phyloP scores from a whole-genome alignment of 2,797 vertebrate genomes.

The Pseudomugil gertrudae region DNA sequence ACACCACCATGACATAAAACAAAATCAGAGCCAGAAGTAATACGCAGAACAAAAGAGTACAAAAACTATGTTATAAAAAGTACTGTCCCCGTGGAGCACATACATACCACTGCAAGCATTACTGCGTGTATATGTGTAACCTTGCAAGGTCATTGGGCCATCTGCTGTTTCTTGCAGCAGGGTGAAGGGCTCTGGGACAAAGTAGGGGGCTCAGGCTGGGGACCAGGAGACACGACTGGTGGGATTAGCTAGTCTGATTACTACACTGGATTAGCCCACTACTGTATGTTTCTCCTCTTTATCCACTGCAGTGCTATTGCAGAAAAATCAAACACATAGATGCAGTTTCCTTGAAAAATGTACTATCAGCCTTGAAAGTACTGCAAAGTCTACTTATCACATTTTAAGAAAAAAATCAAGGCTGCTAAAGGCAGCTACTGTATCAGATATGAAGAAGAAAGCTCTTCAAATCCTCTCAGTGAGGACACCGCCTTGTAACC shows the following conservation, averaged over 20 bases:
- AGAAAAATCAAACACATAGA: conserved; percentile 6
- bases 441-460: conserved; percentile 10
- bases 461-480: background rate
- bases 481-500: background rate
- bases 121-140: conserved; percentile 19
- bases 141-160: conserved; percentile 64
- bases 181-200: conserved; percentile 38
- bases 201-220: conserved; percentile 45
- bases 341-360: background rate
- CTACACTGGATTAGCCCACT: conserved; percentile 65
- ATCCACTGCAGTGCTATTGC: conserved; percentile 8
- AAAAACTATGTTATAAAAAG: background rate
- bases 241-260: conserved; percentile 74
- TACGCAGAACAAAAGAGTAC: background rate
- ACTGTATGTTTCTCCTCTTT: conserved; percentile 25
- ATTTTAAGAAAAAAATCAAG: conserved; percentile 21
- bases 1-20: background rate
- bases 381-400: conserved; percentile 13
- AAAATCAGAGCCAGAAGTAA: background rate
- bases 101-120: background rate
- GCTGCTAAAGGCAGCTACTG: conserved; percentile 23
- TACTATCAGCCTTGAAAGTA: conserved; percentile 23
- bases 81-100: background rate
- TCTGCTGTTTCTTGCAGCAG: conserved; percentile 67
- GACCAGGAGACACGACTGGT: conserved; percentile 47